These are phyloP conservation scores for Clytia hemisphaerica DNA, from an alignment of 30 jellyfish, hydroid and myxozoan species.

Conservation along the genomic window DNA sequence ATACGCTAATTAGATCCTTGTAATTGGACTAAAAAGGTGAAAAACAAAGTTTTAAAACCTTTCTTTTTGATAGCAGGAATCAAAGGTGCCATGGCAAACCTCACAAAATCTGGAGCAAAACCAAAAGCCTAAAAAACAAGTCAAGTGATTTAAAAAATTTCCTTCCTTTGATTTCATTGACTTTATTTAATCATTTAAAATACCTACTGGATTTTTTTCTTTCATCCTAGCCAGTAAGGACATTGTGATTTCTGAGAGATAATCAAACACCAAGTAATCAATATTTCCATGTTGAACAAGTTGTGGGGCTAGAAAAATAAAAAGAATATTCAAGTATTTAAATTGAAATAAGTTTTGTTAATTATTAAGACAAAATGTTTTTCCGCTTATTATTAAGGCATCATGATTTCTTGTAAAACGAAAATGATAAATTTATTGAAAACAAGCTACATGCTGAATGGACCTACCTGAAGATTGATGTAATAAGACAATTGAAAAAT, in stretches of 20 bases:
- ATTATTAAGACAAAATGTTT: too few relatives aligned
- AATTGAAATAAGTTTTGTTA: neutral
- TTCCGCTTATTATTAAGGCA: too few relatives aligned
- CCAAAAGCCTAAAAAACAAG: slow-evolving; percentile 49
- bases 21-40: too few relatives aligned
- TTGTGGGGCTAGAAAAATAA: slow-evolving; percentile 54
- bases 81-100: slow-evolving; percentile 63
- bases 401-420: too few relatives aligned
- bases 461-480: too few relatives aligned
- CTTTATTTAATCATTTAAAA: neutral
- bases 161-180: neutral
- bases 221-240: slow-evolving; percentile 68
- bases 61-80: slow-evolving; percentile 52
- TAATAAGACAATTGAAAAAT: too few relatives aligned
- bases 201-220: slow-evolving; percentile 41
- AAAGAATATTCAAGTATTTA: neutral
- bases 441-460: too few relatives aligned
- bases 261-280: slow-evolving; percentile 74
- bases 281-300: slow-evolving; percentile 64
- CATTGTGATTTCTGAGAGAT: slow-evolving; percentile 82
- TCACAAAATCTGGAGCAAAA: slow-evolving; percentile 78
- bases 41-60: too few relatives aligned
- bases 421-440: too few relatives aligned
- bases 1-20: too few relatives aligned
- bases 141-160: too few relatives aligned